Base-by-base conservation (phyloP, 2,888 invertebrate species). In the Caenorhabditis becei region DNA sequence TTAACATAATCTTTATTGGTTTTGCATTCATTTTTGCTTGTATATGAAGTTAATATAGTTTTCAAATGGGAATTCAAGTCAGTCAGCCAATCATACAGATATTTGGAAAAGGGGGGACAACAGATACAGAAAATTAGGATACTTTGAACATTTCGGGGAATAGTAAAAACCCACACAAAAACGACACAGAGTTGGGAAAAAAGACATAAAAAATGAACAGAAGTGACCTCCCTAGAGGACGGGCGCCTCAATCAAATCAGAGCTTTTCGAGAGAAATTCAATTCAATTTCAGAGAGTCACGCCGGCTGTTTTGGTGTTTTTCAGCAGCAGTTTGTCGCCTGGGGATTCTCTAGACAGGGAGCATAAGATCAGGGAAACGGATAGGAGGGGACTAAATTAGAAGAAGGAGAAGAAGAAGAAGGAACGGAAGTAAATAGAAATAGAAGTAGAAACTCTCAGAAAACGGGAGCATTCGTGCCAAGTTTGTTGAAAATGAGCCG, bases 401-500 rank as follows among this genome's bases (percentile, higher is more conserved):
- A 35, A 51, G 54, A 37, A 20, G 14, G 14, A 23, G 28, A 32
- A 37, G 41, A 18, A 58, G 37, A 24, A 53, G n/a, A 16, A 37
- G 23, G 32, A 59, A 75, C 5, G 32, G 44, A 54, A 24, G 18
- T 26, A 49, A 14, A 53, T 37, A 35, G 18, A 11, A 24, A 28
- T 51, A 44, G 35, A 35, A 69, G 54, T 53, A 24, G 28, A 58
- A 59, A 35, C 23, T n/a, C 28, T 10, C 51, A 51, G 47, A 78
- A 61, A 11, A 18, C 7, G 16, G 58, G 71, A 54, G 72, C 56
- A 32, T 74, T 74, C 44, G 49, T 65, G 65, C 74, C 74, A 26
- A 74, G 65, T 56, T 69, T 63, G 62, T 83, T 56, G 67, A 83
- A 83, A 32, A 83, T 80, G 58, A 81, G 71, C 32, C 71, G 54